Percentiles rank a stretch among this genome's conserved stretches.
Conservation (phyloP, 2,797 vertebrate genomes). For the Crypturellus tataupa region DNA sequence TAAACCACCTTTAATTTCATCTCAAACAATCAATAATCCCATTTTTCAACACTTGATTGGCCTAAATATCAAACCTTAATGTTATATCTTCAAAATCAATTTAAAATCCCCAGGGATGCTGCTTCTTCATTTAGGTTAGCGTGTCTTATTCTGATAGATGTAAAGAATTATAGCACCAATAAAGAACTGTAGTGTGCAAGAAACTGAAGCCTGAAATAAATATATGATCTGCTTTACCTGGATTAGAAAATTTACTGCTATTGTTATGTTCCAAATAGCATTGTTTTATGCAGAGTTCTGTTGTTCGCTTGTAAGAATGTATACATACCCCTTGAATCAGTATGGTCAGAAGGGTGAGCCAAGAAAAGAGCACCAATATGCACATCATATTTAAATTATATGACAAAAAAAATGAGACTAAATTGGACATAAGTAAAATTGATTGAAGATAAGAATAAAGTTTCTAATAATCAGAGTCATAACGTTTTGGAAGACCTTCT, state of each 20-base stretch:
- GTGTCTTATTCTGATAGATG: neutral
- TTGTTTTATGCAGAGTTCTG: neutral
- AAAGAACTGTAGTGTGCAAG: neutral
- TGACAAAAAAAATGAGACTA: neutral
- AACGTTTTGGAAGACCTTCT: neutral
- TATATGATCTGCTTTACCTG: neutral
- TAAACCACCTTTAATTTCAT: neutral
- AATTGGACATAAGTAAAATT: neutral
- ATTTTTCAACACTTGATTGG: neutral
- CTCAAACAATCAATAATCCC: neutral
- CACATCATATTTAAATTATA: neutral
- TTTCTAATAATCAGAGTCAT: neutral
- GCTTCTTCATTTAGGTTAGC: neutral
- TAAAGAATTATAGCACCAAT: neutral
- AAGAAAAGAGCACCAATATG: neutral
- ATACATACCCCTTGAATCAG: neutral
- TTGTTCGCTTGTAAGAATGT: neutral
- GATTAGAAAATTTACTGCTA: neutral
- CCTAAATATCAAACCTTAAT: neutral
- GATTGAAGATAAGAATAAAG: neutral
- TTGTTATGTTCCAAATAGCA: neutral
- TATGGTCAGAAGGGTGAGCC: neutral
- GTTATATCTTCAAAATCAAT: neutral
- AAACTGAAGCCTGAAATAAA: neutral
- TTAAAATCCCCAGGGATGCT: neutral